Percentiles rank a stretch among this genome's conserved stretches.
Conservation (phyloP, 2,113 vertebrate species). For the Otolemur garnettii region DNA sequence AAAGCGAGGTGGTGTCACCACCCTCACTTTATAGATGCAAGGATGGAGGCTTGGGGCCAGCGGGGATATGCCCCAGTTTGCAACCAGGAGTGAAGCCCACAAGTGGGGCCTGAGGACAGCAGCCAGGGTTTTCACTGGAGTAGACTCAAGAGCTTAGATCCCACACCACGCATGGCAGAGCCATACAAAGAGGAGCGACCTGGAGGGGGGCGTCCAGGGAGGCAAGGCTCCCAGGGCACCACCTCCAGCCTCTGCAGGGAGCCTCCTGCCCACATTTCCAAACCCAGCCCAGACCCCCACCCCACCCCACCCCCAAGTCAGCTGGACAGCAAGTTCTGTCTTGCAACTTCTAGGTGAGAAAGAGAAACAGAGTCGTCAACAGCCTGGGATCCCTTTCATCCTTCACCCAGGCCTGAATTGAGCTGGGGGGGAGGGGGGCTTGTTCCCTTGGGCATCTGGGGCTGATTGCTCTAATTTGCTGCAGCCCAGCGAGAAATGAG, state of each 20-base stretch:
- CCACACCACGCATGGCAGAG: not conserved
- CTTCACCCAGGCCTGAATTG: not conserved
- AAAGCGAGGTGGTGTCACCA: not conserved
- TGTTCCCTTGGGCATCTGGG: not conserved
- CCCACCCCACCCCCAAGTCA: not conserved
- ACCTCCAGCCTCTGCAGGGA: not conserved
- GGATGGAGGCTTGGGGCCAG: not conserved
- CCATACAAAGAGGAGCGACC: not conserved
- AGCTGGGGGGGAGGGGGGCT: not conserved
- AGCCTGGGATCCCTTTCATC: slow-evolving; percentile 5
- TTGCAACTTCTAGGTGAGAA: not conserved
- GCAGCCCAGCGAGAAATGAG: not conserved
- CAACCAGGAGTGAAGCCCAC: not conserved
- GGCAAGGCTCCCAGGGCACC: not conserved
- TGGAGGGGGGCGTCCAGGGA: not conserved
- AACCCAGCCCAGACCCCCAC: not conserved
- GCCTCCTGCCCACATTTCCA: not conserved
- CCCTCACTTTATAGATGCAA: too few species aligned
- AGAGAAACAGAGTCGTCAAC: not conserved
- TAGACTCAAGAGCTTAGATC: not conserved
- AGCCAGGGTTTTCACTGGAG: too few species aligned
- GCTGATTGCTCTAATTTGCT: not conserved
- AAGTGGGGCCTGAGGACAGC: too few species aligned
- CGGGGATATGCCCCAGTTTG: too few species aligned
- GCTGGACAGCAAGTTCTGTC: not conserved